Evolutionary conservation across 2,888 invertebrate genomes (phyloP).

Genomic region (Nesidiocoris tenuis): DNA sequence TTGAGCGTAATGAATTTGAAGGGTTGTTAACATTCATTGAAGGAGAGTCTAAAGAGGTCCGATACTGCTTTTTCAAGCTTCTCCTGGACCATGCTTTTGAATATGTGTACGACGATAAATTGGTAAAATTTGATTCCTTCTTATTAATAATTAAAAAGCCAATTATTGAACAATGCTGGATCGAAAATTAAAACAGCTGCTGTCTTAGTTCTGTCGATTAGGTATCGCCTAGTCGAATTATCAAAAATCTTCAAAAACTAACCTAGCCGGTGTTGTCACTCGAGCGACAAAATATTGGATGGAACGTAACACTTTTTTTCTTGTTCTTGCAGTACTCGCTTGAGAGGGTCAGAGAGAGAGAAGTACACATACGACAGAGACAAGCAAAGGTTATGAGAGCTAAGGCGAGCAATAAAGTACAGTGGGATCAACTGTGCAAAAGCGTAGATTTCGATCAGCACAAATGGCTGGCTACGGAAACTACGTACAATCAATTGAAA

Average conservation of each 20-base stretch:
- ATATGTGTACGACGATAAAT: conserved; percentile 29
- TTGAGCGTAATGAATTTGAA: conserved; percentile 25
- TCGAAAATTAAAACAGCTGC: no score
- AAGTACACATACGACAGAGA: neutral
- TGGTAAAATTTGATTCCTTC: no score
- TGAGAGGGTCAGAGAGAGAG: conserved; percentile 31
- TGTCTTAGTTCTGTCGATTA: no score
- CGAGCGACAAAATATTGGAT: no score
- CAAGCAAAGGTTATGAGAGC: neutral
- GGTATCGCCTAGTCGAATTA: no score
- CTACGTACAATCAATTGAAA: conserved; percentile 11
- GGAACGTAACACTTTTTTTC: no score
- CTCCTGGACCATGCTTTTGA: conserved; percentile 25
- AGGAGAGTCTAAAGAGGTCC: neutral
- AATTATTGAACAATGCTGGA: no score
- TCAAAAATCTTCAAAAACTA: no score
- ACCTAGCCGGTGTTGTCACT: no score
- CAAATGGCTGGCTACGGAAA: conserved; percentile 17
- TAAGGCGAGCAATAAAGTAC: neutral
- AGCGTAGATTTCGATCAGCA: conserved; percentile 23
- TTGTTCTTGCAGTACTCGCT: conserved; percentile 28
- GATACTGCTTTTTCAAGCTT: conserved; percentile 25
- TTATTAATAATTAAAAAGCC: no score
- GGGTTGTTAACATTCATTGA: conserved; percentile 12
- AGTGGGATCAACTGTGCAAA: conserved; percentile 20